Evolutionary conservation across 2,888 invertebrate species (phyloP).

Genomic region (Frankliniella fusca): DNA sequence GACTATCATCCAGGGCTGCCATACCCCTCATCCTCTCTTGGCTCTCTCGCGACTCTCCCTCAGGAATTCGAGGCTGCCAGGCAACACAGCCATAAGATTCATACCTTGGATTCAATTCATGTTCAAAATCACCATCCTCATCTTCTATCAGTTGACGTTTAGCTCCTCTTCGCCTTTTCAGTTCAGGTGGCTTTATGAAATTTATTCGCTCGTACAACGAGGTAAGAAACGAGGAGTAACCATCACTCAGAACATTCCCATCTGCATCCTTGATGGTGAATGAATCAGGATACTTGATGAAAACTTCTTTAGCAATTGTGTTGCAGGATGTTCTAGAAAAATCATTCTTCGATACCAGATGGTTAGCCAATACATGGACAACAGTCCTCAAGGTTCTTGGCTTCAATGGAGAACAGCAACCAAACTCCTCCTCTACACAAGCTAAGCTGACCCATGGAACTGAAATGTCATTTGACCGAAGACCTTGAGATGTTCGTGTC

Average conservation of each 20-base stretch:
- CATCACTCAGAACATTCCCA: not conserved
- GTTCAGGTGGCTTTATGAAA: not conserved
- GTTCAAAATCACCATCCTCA: not conserved
- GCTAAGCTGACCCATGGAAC: no score
- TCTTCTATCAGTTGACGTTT: not conserved
- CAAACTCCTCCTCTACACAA: no score
- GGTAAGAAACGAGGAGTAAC: not conserved
- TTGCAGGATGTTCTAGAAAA: not conserved
- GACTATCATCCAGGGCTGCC: not conserved
- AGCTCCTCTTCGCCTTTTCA: not conserved
- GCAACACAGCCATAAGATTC: not conserved
- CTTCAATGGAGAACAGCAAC: no score
- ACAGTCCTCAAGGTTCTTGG: no score
- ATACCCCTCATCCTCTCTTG: not conserved
- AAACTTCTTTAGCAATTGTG: not conserved
- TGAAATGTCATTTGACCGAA: no score
- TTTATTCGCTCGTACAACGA: not conserved
- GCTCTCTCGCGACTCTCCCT: not conserved
- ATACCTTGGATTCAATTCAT: not conserved
- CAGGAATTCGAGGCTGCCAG: not conserved
- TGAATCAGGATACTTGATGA: not conserved
- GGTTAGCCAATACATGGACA: not conserved
- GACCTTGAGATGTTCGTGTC: no score
- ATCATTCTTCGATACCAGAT: not conserved
- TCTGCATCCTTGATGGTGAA: not conserved